Base-by-base conservation (phyloP, 2,113 vertebrate species). In the Xenopus borealis region DNA sequence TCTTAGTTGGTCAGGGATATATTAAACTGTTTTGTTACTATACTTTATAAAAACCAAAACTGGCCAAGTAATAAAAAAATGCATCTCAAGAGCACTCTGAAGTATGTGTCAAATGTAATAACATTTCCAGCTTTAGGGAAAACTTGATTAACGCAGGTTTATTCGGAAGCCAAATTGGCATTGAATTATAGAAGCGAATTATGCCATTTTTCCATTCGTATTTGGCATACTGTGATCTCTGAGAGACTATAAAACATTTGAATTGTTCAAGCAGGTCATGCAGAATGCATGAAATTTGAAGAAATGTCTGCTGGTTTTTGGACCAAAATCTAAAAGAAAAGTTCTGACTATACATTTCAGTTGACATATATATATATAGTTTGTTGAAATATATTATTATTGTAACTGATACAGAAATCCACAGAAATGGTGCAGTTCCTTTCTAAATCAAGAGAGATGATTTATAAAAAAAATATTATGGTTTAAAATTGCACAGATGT, bases 61-160 rank as follows among this genome's bases (percentile, higher is more conserved):
- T 65, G 33, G 72, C 72, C 65, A 75, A 75, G 66, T 62, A 69
- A 69, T 67, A 75, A 57, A 68, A 27, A 27, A 62, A 75, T 16
- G 57, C 64, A 68, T 50, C 72, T 68, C 66, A 44, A n/a, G 66
- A 75, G 72, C 65, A 52, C 57, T 59, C 62, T 75, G 72, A 75
- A 75, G 63, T 69, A 75, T 69, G 66, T 75, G 72, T 75, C 66
- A 75, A 75, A 75, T 62, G 20, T 69, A 75, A 69, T 75, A 75
- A 67, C 23, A 69, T 75, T 68, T 75, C 65, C 72, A 75, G 66
- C 40, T 69, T 75, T 62, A 23, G 57, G 66, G 23, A 69, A 75
- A 75, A 69, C 66, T 58, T 68, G 72, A 75, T 69, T 62, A 75
- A 75, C 69, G 66, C 57, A 68, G 46, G 55, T 33, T 47, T 40